Conservation (phyloP, 2,113 vertebrate species). For the Pelusios castaneus region DNA sequence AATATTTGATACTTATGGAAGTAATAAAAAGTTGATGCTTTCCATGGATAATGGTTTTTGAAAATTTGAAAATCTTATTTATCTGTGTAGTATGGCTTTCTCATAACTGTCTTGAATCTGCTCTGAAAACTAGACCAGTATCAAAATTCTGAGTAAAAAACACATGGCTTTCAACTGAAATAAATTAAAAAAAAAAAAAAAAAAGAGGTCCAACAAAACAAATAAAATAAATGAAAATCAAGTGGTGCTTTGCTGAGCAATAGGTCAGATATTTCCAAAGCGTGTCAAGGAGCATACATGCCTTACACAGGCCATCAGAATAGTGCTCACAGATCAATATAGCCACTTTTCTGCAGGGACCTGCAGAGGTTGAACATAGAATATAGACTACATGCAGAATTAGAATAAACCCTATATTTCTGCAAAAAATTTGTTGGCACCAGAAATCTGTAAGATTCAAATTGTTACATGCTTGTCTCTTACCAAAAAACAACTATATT, state of each 20-base stretch:
- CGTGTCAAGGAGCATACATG: neutral
- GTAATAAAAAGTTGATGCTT: conserved; percentile 15
- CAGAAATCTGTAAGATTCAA: neutral
- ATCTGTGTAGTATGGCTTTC: neutral
- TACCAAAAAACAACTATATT: neutral
- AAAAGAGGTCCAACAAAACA: too few species aligned
- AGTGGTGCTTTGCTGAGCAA: neutral
- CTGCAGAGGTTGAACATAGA: neutral
- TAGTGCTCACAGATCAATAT: neutral
- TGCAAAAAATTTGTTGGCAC: neutral
- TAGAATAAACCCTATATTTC: neutral
- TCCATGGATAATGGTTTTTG: neutral
- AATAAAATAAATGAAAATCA: neutral
- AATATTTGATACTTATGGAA: conserved; percentile 44
- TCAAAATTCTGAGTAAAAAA: neutral
- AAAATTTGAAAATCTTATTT: neutral
- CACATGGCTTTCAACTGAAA: neutral
- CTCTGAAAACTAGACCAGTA: neutral
- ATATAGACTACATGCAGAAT: neutral
- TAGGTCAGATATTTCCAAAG: neutral
- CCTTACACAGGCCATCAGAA: accelerated
- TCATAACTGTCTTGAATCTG: neutral
- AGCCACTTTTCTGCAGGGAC: neutral
- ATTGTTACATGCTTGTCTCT: neutral
- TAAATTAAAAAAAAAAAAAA: too few species aligned